phyloP scores from a whole-genome alignment of 2,888 invertebrate genomes.

The Hypena proboscidalis region DNA sequence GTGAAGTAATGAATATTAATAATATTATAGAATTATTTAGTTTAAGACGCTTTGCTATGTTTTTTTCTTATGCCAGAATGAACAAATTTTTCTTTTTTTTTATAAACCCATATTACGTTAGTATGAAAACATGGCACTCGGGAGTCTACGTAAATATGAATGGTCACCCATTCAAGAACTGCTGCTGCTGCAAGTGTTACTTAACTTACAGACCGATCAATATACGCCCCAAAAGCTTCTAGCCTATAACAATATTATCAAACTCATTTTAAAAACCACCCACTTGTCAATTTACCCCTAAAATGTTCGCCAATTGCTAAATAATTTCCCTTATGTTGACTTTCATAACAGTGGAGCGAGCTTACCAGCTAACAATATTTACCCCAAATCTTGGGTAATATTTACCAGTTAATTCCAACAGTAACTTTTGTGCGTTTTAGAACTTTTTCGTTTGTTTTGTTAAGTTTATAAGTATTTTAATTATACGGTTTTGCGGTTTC shows the following conservation, averaged over 20 bases:
- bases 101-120: too few species aligned
- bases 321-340: constrained; percentile 40
- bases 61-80: too few species aligned
- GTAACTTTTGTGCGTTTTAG: constrained; percentile 25
- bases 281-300: neutral
- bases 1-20: too few species aligned
- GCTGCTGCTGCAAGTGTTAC: too few species aligned
- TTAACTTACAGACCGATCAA: too few species aligned
- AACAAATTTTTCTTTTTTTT: too few species aligned
- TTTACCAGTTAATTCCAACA: constrained; percentile 23
- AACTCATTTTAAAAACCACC: neutral
- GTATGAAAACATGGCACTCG: too few species aligned
- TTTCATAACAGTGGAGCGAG: constrained; percentile 32
- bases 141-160: too few species aligned
- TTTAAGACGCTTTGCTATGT: too few species aligned
- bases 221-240: neutral
- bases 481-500: constrained; percentile 17
- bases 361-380: constrained; percentile 38
- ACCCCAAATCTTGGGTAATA: constrained; percentile 31
- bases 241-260: neutral
- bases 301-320: constrained; percentile 19
- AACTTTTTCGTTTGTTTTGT: constrained; percentile 35
- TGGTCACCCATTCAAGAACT: too few species aligned
- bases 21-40: too few species aligned
- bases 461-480: constrained; percentile 39